Conservation (phyloP, 1,140 invertebrate species). For the Drosophila nebulosa region DNA sequence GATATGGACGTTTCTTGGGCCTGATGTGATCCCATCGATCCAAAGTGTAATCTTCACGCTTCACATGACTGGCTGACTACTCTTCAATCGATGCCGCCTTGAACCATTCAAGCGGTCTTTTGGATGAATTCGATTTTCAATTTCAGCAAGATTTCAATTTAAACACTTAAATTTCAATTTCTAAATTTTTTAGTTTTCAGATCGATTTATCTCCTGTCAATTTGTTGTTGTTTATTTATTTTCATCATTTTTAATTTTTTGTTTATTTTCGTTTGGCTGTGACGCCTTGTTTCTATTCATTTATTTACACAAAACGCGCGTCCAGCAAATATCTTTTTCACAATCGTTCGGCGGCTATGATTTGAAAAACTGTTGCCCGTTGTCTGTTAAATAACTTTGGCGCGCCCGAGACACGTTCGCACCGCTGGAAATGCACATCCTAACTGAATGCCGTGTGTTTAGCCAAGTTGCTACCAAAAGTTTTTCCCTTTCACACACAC, state of each 20-base stretch:
- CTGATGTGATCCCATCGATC: conserved; percentile 57
- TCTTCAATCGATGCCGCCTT: neutral
- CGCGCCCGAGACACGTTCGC: conserved; percentile 75
- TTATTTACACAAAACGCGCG: conserved; percentile 64
- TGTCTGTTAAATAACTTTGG: conserved; percentile 30
- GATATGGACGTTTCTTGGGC: conserved; percentile 23
- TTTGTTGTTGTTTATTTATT: conserved; percentile 5
- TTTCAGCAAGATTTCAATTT: neutral
- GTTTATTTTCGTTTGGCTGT: neutral
- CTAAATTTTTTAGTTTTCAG: neutral
- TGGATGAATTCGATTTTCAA: neutral
- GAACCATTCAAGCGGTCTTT: neutral
- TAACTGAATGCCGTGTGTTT: conserved; percentile 61
- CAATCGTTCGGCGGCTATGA: conserved; percentile 18
- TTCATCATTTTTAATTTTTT: conserved; percentile 3
- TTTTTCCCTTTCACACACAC: conserved; percentile 29
- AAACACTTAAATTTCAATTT: neutral
- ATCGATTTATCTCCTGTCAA: neutral
- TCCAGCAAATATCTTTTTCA: conserved; percentile 31
- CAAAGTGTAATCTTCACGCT: conserved; percentile 11
- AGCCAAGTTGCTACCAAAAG: conserved; percentile 62
- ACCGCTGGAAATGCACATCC: conserved; percentile 79
- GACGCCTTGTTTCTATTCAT: conserved; percentile 18
- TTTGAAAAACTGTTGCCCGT: conserved; percentile 28
- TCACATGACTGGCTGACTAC: conserved; percentile 43